Percentiles rank a stretch among this genome's conserved stretches.
phyloP scores from a whole-genome alignment of 2,888 invertebrate genomes.

The Cheilosia urbana region DNA sequence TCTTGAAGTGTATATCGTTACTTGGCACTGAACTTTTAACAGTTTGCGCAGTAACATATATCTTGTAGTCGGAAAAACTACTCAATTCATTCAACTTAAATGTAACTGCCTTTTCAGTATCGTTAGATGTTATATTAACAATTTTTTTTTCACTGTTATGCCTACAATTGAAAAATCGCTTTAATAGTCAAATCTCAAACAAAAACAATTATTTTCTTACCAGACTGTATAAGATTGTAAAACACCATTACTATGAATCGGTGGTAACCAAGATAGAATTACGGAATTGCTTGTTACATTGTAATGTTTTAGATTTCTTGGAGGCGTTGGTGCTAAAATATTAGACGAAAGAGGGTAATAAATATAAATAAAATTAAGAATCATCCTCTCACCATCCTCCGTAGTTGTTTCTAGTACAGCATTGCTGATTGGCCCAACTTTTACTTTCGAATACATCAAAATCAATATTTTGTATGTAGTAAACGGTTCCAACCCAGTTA shows the following conservation, averaged over 20 bases:
- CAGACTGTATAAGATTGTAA: slow-evolving; percentile 88
- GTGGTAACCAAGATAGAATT: slow-evolving; percentile 87
- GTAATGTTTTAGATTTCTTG: slow-evolving; percentile 84
- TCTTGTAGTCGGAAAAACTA: slow-evolving; percentile 88
- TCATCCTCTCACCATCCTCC: slow-evolving; percentile 86
- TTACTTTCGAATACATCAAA: slow-evolving; percentile 86
- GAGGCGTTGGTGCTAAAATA: slow-evolving; percentile 85
- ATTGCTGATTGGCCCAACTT: slow-evolving; percentile 86
- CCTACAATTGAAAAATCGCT: slow-evolving; percentile 38
- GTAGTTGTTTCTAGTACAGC: slow-evolving; percentile 87
- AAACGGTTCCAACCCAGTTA: slow-evolving; percentile 89
- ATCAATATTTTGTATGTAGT: slow-evolving; percentile 90
- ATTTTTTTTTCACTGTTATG: slow-evolving; percentile 57
- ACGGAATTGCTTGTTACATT: slow-evolving; percentile 87
- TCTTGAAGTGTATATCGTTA: slow-evolving; percentile 85
- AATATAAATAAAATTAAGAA: neutral
- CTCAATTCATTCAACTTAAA: slow-evolving; percentile 83
- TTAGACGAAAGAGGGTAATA: neutral
- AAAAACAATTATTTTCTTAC: slow-evolving; percentile 79
- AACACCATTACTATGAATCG: slow-evolving; percentile 89
- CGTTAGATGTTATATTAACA: slow-evolving; percentile 57
- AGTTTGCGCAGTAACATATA: slow-evolving; percentile 90
- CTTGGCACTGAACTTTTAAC: slow-evolving; percentile 87
- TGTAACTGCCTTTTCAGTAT: slow-evolving; percentile 73
- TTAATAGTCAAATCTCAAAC: neutral